Conservation (phyloP, 1,140 invertebrate genomes). For the Zaprionus lachaisei region DNA sequence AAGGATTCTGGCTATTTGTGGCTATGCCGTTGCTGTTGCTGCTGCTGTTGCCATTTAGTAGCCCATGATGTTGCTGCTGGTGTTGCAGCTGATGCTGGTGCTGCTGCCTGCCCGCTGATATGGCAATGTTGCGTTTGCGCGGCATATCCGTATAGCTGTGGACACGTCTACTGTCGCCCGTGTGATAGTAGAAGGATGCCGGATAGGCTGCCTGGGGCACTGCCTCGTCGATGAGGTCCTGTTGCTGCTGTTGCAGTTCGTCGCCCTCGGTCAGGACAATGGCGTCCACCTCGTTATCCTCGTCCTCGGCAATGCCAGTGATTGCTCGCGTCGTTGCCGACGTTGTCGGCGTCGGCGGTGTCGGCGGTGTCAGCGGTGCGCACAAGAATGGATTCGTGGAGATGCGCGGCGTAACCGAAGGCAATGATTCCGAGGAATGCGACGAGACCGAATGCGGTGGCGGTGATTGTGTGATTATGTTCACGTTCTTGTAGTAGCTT, state of each 20-base stretch:
- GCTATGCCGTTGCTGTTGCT: conserved; percentile 45
- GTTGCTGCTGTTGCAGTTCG: conserved; percentile 21
- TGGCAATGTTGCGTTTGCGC: conserved; percentile 67
- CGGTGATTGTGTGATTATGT: conserved; percentile 82
- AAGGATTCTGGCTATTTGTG: conserved; percentile 71
- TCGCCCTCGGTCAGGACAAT: conserved; percentile 31
- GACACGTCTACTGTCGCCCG: conserved; percentile 52
- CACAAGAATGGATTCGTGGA: conserved; percentile 83
- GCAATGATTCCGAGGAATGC: conserved; percentile 85
- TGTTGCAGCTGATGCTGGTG: conserved; percentile 31
- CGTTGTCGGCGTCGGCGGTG: conserved; percentile 34
- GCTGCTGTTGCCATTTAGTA: conserved; percentile 48
- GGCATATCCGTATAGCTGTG: conserved; percentile 82
- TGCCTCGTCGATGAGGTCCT: conserved; percentile 29
- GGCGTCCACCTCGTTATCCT: conserved; percentile 34
- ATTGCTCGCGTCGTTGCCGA: not conserved
- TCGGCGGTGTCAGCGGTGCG: conserved; percentile 57
- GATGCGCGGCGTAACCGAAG: conserved; percentile 84
- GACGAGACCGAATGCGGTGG: conserved; percentile 84
- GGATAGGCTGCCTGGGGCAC: conserved; percentile 58
- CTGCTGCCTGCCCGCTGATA: conserved; percentile 48
- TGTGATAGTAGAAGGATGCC: conserved; percentile 72
- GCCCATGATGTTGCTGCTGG: conserved; percentile 37
- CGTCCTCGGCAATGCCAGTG: conserved; percentile 1
- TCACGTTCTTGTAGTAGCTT: conserved; percentile 80